phyloP scores from a whole-genome alignment of 2,888 invertebrate genomes.

The Ectemnius cavifrons region DNA sequence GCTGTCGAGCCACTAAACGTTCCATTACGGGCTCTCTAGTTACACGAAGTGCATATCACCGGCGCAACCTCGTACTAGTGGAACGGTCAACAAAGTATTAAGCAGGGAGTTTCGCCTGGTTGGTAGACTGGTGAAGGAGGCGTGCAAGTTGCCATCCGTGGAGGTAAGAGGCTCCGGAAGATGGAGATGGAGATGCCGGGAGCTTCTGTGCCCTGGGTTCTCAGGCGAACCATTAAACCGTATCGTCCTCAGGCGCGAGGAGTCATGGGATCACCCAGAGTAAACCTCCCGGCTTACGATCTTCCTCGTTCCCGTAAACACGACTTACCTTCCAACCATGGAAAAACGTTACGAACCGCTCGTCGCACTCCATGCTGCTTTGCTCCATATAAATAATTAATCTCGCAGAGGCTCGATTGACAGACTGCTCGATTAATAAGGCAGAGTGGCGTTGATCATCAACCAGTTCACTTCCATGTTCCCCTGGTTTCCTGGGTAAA shows the following conservation, averaged over 20 bases:
- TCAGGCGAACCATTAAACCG: slow-evolving; percentile 64
- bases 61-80: too few relatives aligned
- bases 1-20: too few relatives aligned
- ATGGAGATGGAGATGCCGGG: slow-evolving; percentile 15
- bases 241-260: slow-evolving; percentile 52
- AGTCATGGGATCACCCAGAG: slow-evolving; percentile 55
- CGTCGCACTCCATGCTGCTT: not conserved
- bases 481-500: too few relatives aligned
- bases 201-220: slow-evolving; percentile 34
- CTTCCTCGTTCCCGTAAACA: slow-evolving; percentile 27
- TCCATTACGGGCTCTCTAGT: too few relatives aligned
- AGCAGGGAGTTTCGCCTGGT: not conserved
- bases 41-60: too few relatives aligned
- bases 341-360: not conserved
- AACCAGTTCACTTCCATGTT: too few relatives aligned
- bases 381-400: not conserved
- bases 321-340: too few relatives aligned
- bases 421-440: not conserved
- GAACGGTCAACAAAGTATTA: too few relatives aligned
- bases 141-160: not conserved
- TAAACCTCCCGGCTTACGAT: slow-evolving; percentile 51
- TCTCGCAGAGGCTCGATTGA: not conserved
- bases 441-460: too few relatives aligned
- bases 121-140: not conserved
- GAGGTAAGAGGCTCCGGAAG: slow-evolving; percentile 9